Percentiles rank a stretch among this genome's conserved stretches.
phyloP scores from a whole-genome alignment of 2,113 vertebrate species.

The Rhinopithecus roxellana region DNA sequence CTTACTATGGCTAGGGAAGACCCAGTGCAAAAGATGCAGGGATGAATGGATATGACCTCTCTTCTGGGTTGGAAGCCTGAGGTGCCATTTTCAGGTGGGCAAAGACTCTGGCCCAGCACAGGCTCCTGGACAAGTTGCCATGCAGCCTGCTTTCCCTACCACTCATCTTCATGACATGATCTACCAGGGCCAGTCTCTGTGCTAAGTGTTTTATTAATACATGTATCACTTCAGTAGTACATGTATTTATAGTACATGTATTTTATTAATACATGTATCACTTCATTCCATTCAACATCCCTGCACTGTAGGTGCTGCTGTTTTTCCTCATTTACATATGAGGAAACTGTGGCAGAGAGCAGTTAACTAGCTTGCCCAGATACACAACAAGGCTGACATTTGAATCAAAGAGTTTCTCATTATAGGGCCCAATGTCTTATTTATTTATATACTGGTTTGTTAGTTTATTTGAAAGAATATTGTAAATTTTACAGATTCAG shows the following conservation, averaged over 20 bases:
- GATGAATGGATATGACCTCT: not conserved
- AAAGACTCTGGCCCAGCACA: not conserved
- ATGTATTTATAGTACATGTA: too few species aligned
- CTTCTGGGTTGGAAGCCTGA: not conserved
- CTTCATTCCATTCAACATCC: not conserved
- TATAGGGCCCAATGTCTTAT: too few species aligned
- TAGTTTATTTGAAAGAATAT: too few species aligned
- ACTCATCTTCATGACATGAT: not conserved
- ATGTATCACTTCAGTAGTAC: not conserved
- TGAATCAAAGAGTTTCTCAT: not conserved
- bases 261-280: not conserved
- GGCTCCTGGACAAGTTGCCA: not conserved
- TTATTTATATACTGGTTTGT: too few species aligned
- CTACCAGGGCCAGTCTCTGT: too few species aligned
- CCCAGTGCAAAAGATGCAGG: not conserved
- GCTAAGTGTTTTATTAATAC: not conserved
- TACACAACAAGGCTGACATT: not conserved
- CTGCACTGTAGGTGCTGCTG: too few species aligned
- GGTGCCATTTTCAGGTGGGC: too few species aligned
- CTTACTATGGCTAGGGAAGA: too few species aligned
- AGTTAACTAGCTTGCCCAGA: not conserved
- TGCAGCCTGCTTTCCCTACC: not conserved
- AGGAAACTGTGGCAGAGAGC: not conserved
- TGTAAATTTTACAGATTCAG: too few species aligned
- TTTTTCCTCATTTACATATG: not conserved